Evolutionary conservation across 2,888 invertebrate genomes (phyloP), one percentile per base, ranked within the genome.

Genomic region (Colletes collaris): DNA sequence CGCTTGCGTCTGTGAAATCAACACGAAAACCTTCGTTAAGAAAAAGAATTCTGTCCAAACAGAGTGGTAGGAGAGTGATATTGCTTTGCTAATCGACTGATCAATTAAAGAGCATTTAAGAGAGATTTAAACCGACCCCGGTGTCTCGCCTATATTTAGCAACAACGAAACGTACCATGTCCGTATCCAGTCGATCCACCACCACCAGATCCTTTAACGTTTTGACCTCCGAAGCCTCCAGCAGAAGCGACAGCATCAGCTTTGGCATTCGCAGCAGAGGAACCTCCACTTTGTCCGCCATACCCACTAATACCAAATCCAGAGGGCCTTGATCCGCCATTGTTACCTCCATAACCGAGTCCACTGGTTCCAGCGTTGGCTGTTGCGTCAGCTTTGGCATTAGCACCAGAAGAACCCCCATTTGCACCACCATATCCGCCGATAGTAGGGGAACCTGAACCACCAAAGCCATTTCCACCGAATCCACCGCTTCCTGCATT

Each of bases 1-100:
- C 65, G 8, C n/a, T 60, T 10, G 49, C 37, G 60, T 53, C 83
- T 82, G 71, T 46, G 73, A 58, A 71, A 74, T n/a, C 64, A 76
- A 59, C 10, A 58, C 35, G 13, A 63, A 58, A 11, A 27, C 16
- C 16, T 16, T 16, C 16, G 16, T 16, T 16, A 16, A 16, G 16
- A 16, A 16, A 16, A 16, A 16, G 16, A 16, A 16, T 16, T 16
- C 16, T 16, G 16, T 16, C 16, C 16, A 16, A 16, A 16, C 16
- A 16, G 16, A 16, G 16, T 16, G 16, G 16, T 16, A 16, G 16
- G 16, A 16, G 16, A 16, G 16, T 16, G 16, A 16, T 16, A 16
- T 16, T 16, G 16, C 16, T 16, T 16, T 16, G 16, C 16, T 16
- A 16, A 16, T 16, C 16, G 16, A 16, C 16, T 16, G 0, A 16